These are phyloP conservation scores for Andrena fulva DNA, from an alignment of 2,888 invertebrate genomes.

Conservation along the genomic window DNA sequence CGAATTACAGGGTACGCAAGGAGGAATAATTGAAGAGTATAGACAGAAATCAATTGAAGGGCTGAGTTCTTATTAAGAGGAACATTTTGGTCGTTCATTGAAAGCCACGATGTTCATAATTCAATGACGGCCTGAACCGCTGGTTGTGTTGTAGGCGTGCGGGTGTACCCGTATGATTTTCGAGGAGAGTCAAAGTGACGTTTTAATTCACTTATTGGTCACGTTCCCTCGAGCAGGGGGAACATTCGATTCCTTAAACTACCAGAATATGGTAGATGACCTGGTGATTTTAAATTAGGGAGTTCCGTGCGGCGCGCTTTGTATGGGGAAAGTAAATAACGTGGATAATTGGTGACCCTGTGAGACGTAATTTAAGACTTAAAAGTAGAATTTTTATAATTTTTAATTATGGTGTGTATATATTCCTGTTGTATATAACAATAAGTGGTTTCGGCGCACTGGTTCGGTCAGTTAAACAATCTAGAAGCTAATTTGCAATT, in stretches of 20 bases:
- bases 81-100: conserved; percentile 40
- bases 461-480: no score
- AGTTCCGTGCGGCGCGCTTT: no score
- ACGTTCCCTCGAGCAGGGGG: background rate
- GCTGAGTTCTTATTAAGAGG: conserved; percentile 50
- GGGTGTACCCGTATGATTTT: conserved; percentile 53
- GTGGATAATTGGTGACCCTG: no score
- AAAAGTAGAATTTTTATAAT: no score
- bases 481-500: no score
- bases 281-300: background rate
- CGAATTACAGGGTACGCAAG: conserved; percentile 32
- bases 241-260: background rate
- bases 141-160: background rate
- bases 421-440: no score
- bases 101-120: conserved; percentile 7
- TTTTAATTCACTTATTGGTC: conserved; percentile 54
- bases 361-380: no score
- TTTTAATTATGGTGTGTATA: no score
- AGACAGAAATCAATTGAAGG: conserved; percentile 38
- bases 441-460: no score
- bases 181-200: conserved; percentile 32
- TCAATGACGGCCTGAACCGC: background rate
- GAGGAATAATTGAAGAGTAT: conserved; percentile 56
- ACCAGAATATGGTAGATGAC: background rate
- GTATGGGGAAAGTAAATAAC: no score